A percentile compares a stretch with the other conserved stretches of the same genome.
These are phyloP conservation scores for Heliothis peltigera DNA, from an alignment of 2,888 invertebrate genomes.

Conservation along the genomic window DNA sequence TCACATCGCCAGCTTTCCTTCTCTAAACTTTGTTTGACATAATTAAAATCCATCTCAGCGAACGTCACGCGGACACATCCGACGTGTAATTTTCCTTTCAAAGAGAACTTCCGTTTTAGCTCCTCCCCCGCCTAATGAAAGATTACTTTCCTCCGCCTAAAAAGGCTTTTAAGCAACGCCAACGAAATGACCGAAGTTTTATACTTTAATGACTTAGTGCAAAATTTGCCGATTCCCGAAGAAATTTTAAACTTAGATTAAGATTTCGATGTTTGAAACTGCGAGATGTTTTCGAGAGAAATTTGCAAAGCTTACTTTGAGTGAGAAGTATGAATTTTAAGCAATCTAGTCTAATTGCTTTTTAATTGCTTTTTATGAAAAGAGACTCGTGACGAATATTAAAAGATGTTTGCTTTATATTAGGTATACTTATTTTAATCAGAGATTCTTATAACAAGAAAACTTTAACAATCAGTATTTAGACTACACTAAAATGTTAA, in stretches of 20 bases:
- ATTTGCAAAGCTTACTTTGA: constrained; percentile 79
- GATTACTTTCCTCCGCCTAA: constrained; percentile 89
- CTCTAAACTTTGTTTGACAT: constrained; percentile 86
- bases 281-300: constrained; percentile 83
- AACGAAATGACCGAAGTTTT: constrained; percentile 89
- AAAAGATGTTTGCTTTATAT: constrained; percentile 58
- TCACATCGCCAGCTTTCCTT: constrained; percentile 70
- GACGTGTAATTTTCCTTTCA: constrained; percentile 89
- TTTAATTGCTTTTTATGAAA: constrained; percentile 87
- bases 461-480: constrained; percentile 16
- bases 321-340: constrained; percentile 86
- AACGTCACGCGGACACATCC: constrained; percentile 83
- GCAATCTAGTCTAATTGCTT: constrained; percentile 86
- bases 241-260: constrained; percentile 90
- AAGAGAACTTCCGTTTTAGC: constrained; percentile 90
- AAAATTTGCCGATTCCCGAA: constrained; percentile 89
- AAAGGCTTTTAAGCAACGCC: constrained; percentile 90
- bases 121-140: constrained; percentile 89
- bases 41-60: constrained; percentile 89
- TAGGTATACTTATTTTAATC: constrained; percentile 59
- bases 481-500: neutral
- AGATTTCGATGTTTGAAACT: constrained; percentile 88
- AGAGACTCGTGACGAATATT: constrained; percentile 64
- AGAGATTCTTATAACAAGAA: constrained; percentile 24
- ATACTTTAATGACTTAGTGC: constrained; percentile 90